A percentile compares a stretch with the other conserved stretches of the same genome.
phyloP scores from a whole-genome alignment of 2,888 invertebrate genomes.

The Ophion slaviceki region DNA sequence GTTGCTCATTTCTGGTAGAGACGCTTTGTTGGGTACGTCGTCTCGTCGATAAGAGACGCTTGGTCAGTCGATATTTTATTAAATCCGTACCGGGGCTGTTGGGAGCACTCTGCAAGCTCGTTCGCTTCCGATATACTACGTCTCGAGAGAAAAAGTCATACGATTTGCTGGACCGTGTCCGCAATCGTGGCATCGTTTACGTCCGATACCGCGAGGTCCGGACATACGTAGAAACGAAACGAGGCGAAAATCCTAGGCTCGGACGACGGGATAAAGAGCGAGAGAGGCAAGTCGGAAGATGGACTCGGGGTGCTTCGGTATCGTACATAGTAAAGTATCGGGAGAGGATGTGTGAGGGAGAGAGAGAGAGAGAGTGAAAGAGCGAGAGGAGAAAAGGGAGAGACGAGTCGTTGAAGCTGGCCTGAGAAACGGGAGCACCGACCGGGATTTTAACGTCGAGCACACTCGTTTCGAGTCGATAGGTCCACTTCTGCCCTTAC shows the following conservation, averaged over 20 bases:
- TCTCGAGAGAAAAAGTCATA: constrained; percentile 74
- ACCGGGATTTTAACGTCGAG: constrained; percentile 79
- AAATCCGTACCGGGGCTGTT: constrained; percentile 35
- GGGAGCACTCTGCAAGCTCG: constrained; percentile 47
- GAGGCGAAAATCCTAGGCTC: constrained; percentile 61
- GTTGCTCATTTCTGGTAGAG: background rate
- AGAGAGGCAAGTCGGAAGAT: constrained; percentile 54
- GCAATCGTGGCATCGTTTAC: constrained; percentile 76
- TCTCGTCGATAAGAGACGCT: constrained; percentile 48
- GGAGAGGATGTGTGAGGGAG: constrained; percentile 43
- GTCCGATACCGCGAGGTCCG: constrained; percentile 71
- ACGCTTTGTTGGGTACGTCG: constrained; percentile 18
- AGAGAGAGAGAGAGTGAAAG: too few relatives aligned
- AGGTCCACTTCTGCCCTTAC: constrained; percentile 76
- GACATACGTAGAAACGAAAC: constrained; percentile 62
- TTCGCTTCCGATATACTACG: constrained; percentile 57
- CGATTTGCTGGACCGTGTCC: constrained; percentile 77
- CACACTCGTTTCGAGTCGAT: constrained; percentile 79
- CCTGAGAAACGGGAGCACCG: constrained; percentile 76
- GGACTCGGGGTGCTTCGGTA: constrained; percentile 57
- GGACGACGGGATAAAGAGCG: constrained; percentile 33
- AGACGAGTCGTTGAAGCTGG: constrained; percentile 56
- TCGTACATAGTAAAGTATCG: constrained; percentile 49
- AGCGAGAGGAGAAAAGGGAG: background rate
- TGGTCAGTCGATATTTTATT: constrained; percentile 60